These are phyloP conservation scores for Huso huso DNA, from an alignment of 2,797 vertebrate genomes.

Conservation along the genomic window DNA sequence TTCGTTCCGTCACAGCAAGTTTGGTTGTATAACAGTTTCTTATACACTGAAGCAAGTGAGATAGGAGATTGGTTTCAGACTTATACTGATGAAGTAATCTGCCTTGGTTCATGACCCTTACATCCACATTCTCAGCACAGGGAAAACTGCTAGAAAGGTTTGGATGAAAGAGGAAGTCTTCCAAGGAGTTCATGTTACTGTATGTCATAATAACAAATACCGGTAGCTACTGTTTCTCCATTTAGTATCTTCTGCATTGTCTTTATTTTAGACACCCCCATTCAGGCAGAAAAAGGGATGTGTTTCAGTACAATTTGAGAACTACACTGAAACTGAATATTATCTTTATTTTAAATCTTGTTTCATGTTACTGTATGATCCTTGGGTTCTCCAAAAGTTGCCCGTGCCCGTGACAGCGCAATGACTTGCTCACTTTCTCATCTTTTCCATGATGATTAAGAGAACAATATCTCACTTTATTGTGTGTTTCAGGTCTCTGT, in stretches of 20 bases:
- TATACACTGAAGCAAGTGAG: too few species aligned
- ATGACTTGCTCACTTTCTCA: conserved; percentile 63
- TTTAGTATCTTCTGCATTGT: conserved; percentile 87
- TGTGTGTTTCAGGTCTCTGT: conserved; percentile 78
- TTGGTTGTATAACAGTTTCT: too few species aligned
- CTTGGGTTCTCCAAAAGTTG: conserved; percentile 67
- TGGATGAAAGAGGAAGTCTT: conserved; percentile 98
- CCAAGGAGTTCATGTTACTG: conserved; percentile 95
- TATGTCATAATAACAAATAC: conserved; percentile 73
- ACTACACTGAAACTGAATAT: conserved; percentile 89
- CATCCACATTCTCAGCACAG: conserved; percentile 49
- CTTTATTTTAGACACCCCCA: conserved; percentile 72
- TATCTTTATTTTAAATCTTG: conserved; percentile 89
- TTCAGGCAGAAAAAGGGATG: conserved; percentile 74
- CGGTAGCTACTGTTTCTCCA: conserved; percentile 80
- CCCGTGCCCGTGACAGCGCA: conserved; percentile 56
- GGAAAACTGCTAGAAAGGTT: conserved; percentile 63
- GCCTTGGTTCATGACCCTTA: conserved; percentile 67
- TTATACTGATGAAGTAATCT: conserved; percentile 32
- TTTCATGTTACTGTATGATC: conserved; percentile 87
- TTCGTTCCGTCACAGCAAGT: too few species aligned
- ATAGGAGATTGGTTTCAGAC: not conserved
- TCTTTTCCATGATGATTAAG: conserved; percentile 73
- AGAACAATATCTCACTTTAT: conserved; percentile 91
- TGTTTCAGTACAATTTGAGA: conserved; percentile 76